Conservation (phyloP, 2,113 vertebrate genomes). For the Pelecanus crispus region DNA sequence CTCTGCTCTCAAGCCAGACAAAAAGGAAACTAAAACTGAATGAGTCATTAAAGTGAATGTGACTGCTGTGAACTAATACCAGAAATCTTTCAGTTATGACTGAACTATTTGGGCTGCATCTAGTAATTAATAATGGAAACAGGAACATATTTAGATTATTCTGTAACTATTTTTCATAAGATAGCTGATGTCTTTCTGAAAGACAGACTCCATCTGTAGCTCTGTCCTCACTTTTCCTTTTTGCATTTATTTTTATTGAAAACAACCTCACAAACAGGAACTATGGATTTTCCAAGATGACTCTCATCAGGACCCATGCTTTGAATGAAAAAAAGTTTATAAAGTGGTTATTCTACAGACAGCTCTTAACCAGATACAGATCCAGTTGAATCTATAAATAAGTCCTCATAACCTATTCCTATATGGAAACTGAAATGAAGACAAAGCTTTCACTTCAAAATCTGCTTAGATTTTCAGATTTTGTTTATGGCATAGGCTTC, state of each 20-base stretch:
- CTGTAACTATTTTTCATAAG: not conserved
- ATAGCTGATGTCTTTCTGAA: not conserved
- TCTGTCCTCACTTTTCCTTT: not conserved
- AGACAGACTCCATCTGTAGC: not conserved
- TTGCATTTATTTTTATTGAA: not conserved
- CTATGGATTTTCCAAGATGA: not conserved
- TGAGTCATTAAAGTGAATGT: not conserved
- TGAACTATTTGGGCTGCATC: not conserved
- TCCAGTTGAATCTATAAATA: not conserved
- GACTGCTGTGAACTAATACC: not conserved
- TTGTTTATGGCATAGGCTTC: slow-evolving; percentile 27
- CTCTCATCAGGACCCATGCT: not conserved
- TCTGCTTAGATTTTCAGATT: slow-evolving; percentile 44
- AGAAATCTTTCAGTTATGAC: not conserved
- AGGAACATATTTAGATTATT: not conserved
- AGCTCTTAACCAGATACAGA: not conserved
- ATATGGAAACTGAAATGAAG: slow-evolving; percentile 22
- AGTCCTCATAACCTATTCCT: not conserved
- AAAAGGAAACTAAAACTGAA: not conserved
- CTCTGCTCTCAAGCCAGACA: not conserved
- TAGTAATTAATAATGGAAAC: not conserved
- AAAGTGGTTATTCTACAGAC: not conserved
- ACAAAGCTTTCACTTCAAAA: slow-evolving; percentile 25
- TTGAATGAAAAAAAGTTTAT: not conserved
- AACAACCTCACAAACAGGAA: not conserved